These are phyloP conservation scores for Nomada flava DNA, from an alignment of 2,888 invertebrate genomes.

Conservation along the genomic window DNA sequence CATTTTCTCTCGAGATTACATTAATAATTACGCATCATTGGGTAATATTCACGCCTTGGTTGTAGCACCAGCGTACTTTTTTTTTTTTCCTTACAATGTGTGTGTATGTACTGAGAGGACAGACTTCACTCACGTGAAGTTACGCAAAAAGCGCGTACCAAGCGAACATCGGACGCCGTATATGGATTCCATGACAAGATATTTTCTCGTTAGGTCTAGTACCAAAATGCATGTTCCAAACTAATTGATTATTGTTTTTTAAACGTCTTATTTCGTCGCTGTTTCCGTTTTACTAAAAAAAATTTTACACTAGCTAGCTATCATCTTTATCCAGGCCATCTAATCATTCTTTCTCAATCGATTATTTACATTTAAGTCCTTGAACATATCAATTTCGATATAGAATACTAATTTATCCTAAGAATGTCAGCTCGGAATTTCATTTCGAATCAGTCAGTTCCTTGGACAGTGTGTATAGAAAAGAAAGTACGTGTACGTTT, in stretches of 20 bases:
- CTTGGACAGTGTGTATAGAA: constrained; percentile 19
- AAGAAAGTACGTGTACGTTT: constrained; percentile 16
- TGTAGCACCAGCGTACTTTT: constrained; percentile 41
- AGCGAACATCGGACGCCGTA: constrained; percentile 43
- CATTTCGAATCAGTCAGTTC: constrained; percentile 24
- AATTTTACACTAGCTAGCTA: constrained; percentile 50
- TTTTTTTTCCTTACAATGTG: constrained; percentile 26
- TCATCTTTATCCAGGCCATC: constrained; percentile 55
- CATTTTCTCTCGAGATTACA: constrained; percentile 22
- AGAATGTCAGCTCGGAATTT: constrained; percentile 32
- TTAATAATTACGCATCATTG: constrained; percentile 41
- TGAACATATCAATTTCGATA: constrained; percentile 80
- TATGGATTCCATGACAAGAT: constrained; percentile 36
- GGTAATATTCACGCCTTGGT: constrained; percentile 45
- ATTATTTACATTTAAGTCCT: constrained; percentile 65
- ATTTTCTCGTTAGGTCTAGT: constrained; percentile 64
- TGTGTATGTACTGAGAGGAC: constrained; percentile 26
- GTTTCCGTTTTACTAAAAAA: constrained; percentile 38
- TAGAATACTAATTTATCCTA: constrained; percentile 79
- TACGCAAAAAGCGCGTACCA: constrained; percentile 31
- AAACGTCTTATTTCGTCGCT: constrained; percentile 49
- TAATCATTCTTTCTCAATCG: constrained; percentile 44
- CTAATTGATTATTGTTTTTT: constrained; percentile 54
- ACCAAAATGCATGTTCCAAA: constrained; percentile 59
- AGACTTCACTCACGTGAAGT: constrained; percentile 20